Percentiles rank a stretch among this genome's conserved stretches.
Conservation (phyloP, 2,888 invertebrate genomes). For the Mesoligia furuncula region DNA sequence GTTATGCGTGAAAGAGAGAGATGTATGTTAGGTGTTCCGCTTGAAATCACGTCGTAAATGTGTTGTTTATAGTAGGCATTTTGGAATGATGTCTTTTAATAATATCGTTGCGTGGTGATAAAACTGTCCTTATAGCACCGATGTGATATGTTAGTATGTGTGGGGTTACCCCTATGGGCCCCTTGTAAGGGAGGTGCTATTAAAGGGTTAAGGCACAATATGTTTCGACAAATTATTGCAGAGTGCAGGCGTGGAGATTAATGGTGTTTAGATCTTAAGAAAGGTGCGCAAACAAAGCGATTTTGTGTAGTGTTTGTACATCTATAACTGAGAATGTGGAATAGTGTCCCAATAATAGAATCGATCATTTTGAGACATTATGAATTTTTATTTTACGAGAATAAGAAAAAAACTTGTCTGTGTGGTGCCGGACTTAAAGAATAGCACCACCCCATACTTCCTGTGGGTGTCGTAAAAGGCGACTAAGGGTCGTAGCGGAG, state of each 20-base stretch:
- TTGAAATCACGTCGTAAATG: slow-evolving; percentile 74
- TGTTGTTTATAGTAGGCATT: slow-evolving; percentile 81
- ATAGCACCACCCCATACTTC: too few relatives aligned
- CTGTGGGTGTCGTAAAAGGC: too few relatives aligned
- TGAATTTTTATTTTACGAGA: not conserved
- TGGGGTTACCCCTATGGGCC: slow-evolving; percentile 5
- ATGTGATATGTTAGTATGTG: slow-evolving; percentile 39
- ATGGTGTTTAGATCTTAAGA: slow-evolving; percentile 16
- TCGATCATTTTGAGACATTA: too few relatives aligned
- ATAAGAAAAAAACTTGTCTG: not conserved
- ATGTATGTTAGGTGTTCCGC: slow-evolving; percentile 48
- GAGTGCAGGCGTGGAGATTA: slow-evolving; percentile 16
- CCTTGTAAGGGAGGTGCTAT: slow-evolving; percentile 14
- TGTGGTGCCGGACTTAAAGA: too few relatives aligned
- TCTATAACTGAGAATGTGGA: too few relatives aligned
- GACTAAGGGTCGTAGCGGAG: too few relatives aligned
- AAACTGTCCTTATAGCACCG: slow-evolving; percentile 58
- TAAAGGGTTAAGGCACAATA: slow-evolving; percentile 38
- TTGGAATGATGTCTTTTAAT: slow-evolving; percentile 79
- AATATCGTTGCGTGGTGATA: slow-evolving; percentile 63
- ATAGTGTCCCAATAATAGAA: not conserved
- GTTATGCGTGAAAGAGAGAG: slow-evolving; percentile 50
- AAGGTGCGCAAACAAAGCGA: not conserved
- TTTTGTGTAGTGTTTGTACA: not conserved
- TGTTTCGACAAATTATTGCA: slow-evolving; percentile 50